A percentile compares a stretch with the other conserved stretches of the same genome.
Evolutionary conservation across 2,888 invertebrate species (phyloP).

Genomic region (Scrobipalpa costella): DNA sequence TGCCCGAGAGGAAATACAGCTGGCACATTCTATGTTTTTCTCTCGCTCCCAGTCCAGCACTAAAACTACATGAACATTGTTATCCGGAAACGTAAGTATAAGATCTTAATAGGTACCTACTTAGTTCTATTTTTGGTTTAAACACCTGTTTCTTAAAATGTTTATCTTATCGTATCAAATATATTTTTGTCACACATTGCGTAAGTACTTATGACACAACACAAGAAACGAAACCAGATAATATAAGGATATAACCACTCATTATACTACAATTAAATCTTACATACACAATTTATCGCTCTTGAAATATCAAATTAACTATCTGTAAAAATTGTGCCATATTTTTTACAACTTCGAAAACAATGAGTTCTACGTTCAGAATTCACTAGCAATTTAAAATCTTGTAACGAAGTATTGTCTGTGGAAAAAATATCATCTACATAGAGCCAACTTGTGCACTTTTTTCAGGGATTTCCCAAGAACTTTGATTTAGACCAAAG

Average conservation of each 20-base stretch:
- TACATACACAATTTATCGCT: constrained; percentile 11
- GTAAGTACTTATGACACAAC: neutral
- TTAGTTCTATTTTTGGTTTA: too few species aligned
- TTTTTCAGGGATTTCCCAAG: constrained; percentile 8
- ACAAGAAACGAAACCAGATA: neutral
- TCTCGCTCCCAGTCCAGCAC: too few species aligned
- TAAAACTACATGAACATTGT: too few species aligned
- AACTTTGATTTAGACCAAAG: neutral
- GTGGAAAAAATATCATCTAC: neutral
- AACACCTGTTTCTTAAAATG: too few species aligned
- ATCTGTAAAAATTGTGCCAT: constrained; percentile 37
- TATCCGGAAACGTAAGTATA: too few species aligned
- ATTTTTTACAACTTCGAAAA: constrained; percentile 5
- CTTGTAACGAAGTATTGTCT: neutral
- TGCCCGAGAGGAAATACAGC: too few species aligned
- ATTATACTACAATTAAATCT: constrained; percentile 1
- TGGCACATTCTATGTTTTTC: too few species aligned
- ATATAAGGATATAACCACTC: neutral
- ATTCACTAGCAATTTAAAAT: neutral
- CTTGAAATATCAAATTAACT: constrained; percentile 34
- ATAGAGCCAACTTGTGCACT: neutral
- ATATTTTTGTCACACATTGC: neutral
- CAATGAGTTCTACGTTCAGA: neutral
- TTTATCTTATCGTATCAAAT: neutral
- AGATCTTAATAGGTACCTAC: too few species aligned